Evolutionary conservation across 2,888 invertebrate genomes (phyloP).

Genomic region (Piscicola geometra): DNA sequence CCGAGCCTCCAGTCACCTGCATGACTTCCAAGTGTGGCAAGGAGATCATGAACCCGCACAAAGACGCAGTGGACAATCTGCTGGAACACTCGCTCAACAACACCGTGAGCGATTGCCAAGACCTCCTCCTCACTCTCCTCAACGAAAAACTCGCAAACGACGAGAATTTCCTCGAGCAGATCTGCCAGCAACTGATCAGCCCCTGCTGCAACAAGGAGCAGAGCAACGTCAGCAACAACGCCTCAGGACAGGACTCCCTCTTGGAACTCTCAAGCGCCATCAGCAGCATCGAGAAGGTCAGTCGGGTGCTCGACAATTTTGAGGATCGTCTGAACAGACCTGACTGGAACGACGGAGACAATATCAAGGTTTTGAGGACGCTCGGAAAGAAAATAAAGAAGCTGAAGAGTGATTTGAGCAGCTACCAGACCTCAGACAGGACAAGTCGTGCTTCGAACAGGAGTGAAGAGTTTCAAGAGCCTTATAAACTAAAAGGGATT

Average conservation of each 20-base stretch:
- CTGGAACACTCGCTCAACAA: background rate
- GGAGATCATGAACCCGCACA: too few relatives aligned
- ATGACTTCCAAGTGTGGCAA: too few relatives aligned
- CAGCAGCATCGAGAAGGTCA: background rate
- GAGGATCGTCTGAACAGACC: background rate
- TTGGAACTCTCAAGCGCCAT: too few relatives aligned
- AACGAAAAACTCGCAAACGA: background rate
- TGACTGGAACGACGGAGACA: too few relatives aligned
- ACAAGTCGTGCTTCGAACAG: too few relatives aligned
- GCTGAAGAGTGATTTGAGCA: too few relatives aligned
- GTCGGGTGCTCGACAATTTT: background rate
- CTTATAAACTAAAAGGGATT: too few relatives aligned
- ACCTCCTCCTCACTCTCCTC: background rate
- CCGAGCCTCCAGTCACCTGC: too few relatives aligned
- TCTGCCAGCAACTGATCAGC: background rate
- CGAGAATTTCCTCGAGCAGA: background rate
- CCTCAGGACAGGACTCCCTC: background rate
- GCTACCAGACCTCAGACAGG: too few relatives aligned
- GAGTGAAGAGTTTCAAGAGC: too few relatives aligned
- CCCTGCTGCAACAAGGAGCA: background rate
- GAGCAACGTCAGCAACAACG: background rate
- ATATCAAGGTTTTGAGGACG: too few relatives aligned
- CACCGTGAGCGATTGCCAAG: constrained; percentile 14
- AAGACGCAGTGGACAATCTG: background rate
- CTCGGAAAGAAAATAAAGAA: too few relatives aligned